Percentiles rank a stretch among this genome's conserved stretches.
Conservation (phyloP, 2,888 invertebrate species). For the Brenthis hecate region DNA sequence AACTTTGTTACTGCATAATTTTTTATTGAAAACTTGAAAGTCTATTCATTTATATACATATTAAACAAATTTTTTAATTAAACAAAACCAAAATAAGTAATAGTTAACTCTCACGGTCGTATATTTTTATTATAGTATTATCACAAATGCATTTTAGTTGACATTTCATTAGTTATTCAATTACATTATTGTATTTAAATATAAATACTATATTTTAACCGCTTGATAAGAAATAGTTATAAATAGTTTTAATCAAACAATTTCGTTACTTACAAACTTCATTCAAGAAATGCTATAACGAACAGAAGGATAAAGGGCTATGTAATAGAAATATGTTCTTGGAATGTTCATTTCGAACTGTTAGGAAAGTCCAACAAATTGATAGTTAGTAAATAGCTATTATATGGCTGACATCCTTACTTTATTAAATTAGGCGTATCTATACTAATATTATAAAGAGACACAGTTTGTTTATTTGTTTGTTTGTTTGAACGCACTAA, state of each 20-base stretch:
- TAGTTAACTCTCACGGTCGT: not conserved
- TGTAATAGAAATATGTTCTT: conserved; percentile 8
- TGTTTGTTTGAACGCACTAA: too few relatives aligned
- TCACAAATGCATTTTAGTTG: not conserved
- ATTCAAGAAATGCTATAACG: conserved; percentile 8
- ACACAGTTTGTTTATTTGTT: too few relatives aligned
- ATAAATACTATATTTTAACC: too few relatives aligned
- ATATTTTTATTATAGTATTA: not conserved
- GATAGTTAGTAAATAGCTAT: not conserved
- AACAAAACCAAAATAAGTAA: not conserved
- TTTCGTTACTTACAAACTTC: conserved; percentile 11
- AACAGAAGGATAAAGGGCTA: not conserved
- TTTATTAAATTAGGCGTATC: too few relatives aligned
- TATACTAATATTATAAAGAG: too few relatives aligned
- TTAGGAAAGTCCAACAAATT: not conserved
- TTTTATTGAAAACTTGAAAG: too few relatives aligned
- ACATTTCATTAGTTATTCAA: too few relatives aligned
- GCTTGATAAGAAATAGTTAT: not conserved
- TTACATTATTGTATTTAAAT: too few relatives aligned
- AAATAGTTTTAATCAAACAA: conserved; percentile 1
- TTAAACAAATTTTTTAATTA: too few relatives aligned
- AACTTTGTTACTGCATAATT: too few relatives aligned
- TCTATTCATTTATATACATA: too few relatives aligned
- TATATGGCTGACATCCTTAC: too few relatives aligned
- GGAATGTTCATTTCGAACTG: not conserved